Base-by-base conservation (phyloP, 2,797 vertebrate species). In the Diglossa cyanea region DNA sequence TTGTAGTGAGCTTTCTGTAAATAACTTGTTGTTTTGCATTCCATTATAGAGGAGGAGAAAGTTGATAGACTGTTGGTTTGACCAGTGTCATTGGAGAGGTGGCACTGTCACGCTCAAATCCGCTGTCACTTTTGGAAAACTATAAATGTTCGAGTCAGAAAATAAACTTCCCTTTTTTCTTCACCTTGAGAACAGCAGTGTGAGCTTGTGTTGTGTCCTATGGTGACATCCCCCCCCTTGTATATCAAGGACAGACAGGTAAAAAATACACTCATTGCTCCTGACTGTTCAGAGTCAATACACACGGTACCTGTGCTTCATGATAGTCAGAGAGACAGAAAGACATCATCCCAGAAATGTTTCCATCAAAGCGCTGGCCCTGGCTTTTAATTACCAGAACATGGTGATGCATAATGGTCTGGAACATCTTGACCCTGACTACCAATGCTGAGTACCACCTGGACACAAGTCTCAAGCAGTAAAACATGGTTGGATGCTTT, bases 391-490 rank as follows among this genome's bases (percentile, higher is more conserved):
- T n/a, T 19, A 2, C 37, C 25, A 23, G 21, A 75, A 33, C 2
- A 25, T 3, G 2, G 24, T 70, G 39, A 50, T 2, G 4, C 2
- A 8, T n/a, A 31, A 42, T 11, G 16, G 6, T 18, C 16, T 3
- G 10, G 55, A 13, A 61, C 10, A 15, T 65, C 51, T 53, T 75
- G 25, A 35, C 26, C 16, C 30, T 72, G 6, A 25, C 37, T 57
- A 20, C 9, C 26, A 51, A 2, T 37, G 11, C 30, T 35, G 39
- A 66, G 31, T 37, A 40, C 14, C 11, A 54, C 24, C 30, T 70
- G 42, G 35, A 54, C 74, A 47, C 9, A 50, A 66, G 6, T 40
- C 17, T 71, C 10, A 50, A 67, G 37, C 9, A 28, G 5, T 51
- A 73, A 70, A 89, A 70, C 7, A 19, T 25, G 15, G 13, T 18